Base-by-base conservation (phyloP, 2,888 invertebrate genomes). In the Chrysotoxum bicinctum region DNA sequence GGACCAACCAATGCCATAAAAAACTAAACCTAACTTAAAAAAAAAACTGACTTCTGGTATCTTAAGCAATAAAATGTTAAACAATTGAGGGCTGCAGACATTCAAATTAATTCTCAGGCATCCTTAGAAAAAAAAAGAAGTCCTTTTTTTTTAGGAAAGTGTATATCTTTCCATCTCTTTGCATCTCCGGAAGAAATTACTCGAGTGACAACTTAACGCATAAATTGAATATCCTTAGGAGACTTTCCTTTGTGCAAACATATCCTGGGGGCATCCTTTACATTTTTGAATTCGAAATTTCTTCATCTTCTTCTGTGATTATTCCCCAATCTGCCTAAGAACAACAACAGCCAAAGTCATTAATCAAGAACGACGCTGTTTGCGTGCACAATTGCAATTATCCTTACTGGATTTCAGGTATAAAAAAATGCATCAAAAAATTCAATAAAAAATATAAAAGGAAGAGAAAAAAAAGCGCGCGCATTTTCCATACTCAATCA, bases 401-500 rank as follows among this genome's bases (percentile, higher is more conserved):
- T 84, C 84, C 84, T 80, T 58, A 58, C 26, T 23, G 19, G 19
- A 16, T 26, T 64, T 52, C 60, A 73, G 48, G 48, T 74, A 78
- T 48, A 74, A 48, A 78, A 76, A 76, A 81, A 64, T 76, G 35
- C 62, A 58, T 76, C 26, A 40, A 64, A 58, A 79, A 69, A 70
- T 58, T 12, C 64, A 58, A 26, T 62, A 66, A 60, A 66, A 62
- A 58, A 7, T 32, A 16, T n/a, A 32, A 56, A 56, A 62, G 35
- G 16, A 74, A 37, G 43, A 21, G 32, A 72, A 37, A 60, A 43
- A 84, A 80, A 72, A 72, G 58, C 75, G 84, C 84, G 84, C 84
- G 80, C 80, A 84, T 76, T 80, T 76, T 70, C 68, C 62, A 62
- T 48, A 78, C 74, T 83, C 80, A 84, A 84, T 84, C 84, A 79